A percentile compares a stretch with the other conserved stretches of the same genome.
Conservation (phyloP, 2,113 vertebrate genomes). For the Hipposideros armiger region DNA sequence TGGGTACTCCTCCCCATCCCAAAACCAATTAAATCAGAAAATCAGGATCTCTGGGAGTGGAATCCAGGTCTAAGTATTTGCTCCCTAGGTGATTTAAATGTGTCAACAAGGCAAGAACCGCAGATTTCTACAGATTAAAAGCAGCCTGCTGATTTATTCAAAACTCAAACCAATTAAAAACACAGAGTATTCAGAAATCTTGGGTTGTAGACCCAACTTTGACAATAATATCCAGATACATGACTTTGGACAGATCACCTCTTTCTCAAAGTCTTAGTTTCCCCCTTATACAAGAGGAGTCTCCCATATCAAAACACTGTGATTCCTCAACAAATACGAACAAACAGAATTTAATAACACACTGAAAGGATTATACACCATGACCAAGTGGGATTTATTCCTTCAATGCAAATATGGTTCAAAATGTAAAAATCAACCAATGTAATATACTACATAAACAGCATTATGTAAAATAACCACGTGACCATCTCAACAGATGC, state of each 20-base stretch:
- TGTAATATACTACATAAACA: background rate
- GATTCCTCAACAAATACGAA: background rate
- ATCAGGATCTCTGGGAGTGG: background rate
- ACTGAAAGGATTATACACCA: too few relatives aligned
- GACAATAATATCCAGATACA: background rate
- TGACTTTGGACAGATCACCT: background rate
- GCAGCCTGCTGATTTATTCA: background rate
- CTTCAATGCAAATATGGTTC: background rate
- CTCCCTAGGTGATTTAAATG: background rate
- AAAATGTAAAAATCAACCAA: background rate
- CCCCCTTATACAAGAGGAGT: background rate
- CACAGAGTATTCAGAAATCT: background rate
- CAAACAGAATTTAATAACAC: background rate
- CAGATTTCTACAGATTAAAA: background rate
- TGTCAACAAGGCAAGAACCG: background rate
- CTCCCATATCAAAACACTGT: background rate
- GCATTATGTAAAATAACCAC: background rate
- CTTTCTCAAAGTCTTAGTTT: background rate
- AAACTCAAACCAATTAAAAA: background rate
- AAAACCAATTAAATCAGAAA: background rate
- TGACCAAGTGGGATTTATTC: background rate
- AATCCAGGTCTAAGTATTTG: background rate
- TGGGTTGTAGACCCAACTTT: background rate
- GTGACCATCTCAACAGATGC: background rate
- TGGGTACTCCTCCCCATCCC: background rate